phyloP scores from a whole-genome alignment of 2,888 invertebrate genomes.

The Neoascia interrupta region DNA sequence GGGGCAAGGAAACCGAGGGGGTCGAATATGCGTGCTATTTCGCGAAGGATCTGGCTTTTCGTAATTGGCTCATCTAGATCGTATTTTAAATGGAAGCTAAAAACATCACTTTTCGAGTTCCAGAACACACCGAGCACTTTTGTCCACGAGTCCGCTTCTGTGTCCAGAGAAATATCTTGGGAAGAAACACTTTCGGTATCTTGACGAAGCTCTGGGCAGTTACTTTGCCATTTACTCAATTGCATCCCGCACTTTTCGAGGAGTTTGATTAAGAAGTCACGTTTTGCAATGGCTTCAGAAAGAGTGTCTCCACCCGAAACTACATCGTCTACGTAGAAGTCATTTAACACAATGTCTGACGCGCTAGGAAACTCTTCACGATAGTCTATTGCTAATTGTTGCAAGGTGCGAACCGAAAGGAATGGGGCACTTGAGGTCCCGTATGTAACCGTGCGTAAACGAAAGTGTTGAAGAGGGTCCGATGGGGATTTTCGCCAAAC shows the following conservation, averaged over 20 bases:
- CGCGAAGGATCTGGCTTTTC: slow-evolving; percentile 11
- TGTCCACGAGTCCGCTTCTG: not conserved
- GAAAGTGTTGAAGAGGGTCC: slow-evolving; percentile 31
- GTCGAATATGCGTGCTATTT: slow-evolving; percentile 46
- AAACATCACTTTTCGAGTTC: slow-evolving; percentile 31
- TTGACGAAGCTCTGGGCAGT: slow-evolving; percentile 7
- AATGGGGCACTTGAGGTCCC: slow-evolving; percentile 60
- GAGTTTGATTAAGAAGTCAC: not conserved
- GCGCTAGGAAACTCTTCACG: slow-evolving; percentile 30
- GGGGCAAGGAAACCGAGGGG: slow-evolving; percentile 57
- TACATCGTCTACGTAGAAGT: slow-evolving; percentile 57
- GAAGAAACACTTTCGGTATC: too few species aligned
- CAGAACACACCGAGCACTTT: slow-evolving; percentile 60
- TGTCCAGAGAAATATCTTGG: too few species aligned
- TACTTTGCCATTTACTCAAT: slow-evolving; percentile 12
- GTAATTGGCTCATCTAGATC: not conserved
- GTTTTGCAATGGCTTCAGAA: not conserved
- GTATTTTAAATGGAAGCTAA: slow-evolving; percentile 28
- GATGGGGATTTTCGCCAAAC: slow-evolving; percentile 50
- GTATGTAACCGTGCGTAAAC: slow-evolving; percentile 59
- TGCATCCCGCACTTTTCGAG: slow-evolving; percentile 45
- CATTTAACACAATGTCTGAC: slow-evolving; percentile 24
- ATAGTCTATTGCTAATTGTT: slow-evolving; percentile 40
- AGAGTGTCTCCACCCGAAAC: slow-evolving; percentile 48
- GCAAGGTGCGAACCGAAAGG: slow-evolving; percentile 53